A percentile compares a stretch with the other conserved stretches of the same genome.
Conservation (phyloP, 2,888 invertebrate genomes). For the Horisme vitalbata region DNA sequence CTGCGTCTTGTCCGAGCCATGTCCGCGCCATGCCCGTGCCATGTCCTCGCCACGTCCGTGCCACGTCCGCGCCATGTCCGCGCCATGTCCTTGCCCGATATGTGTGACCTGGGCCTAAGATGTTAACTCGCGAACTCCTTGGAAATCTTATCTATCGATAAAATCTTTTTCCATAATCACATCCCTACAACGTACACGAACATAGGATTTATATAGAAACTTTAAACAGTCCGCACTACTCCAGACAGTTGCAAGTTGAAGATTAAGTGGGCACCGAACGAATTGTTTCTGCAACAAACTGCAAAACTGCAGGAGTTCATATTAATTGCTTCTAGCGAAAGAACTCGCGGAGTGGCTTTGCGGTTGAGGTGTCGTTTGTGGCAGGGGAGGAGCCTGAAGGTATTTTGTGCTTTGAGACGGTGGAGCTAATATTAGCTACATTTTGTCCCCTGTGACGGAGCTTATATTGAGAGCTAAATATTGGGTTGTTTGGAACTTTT, state of each 20-base stretch:
- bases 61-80: too few relatives aligned
- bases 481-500: too few relatives aligned
- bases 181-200: slow-evolving; percentile 12
- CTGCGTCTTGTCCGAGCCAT: too few relatives aligned
- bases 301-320: slow-evolving; percentile 47
- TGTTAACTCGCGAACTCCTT: background rate
- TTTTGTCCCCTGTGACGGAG: too few relatives aligned
- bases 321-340: slow-evolving; percentile 37
- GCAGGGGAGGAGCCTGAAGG: too few relatives aligned
- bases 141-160: background rate
- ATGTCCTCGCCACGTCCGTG: too few relatives aligned
- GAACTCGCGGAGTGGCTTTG: slow-evolving; percentile 2
- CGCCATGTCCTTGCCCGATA: too few relatives aligned
- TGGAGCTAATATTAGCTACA: too few relatives aligned
- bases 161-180: background rate
- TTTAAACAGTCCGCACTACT: slow-evolving; percentile 46
- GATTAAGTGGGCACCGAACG: slow-evolving; percentile 51
- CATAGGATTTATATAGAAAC: slow-evolving; percentile 53
- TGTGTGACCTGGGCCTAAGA: too few relatives aligned
- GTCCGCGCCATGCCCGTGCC: too few relatives aligned
- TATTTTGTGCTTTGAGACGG: too few relatives aligned
- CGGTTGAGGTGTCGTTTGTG: background rate
- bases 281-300: slow-evolving; percentile 49
- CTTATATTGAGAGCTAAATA: too few relatives aligned
- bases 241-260: slow-evolving; percentile 43